Base-by-base conservation (phyloP, 2,888 invertebrate genomes). In the Meteorus cinctellus region DNA sequence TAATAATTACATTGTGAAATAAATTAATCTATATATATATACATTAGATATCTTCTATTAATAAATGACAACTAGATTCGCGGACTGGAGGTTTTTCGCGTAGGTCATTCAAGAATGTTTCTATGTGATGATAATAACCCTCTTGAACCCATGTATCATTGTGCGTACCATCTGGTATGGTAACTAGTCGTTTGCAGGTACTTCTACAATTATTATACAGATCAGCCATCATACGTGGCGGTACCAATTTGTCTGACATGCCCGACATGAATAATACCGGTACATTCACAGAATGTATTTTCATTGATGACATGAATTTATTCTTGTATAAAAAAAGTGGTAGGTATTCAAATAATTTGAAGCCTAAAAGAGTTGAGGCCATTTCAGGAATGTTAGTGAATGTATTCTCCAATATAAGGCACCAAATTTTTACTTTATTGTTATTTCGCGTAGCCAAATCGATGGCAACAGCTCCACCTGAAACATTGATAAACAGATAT, bases 361-460 rank as follows among this genome's bases (percentile, higher is more conserved):
- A 93, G 86, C 94, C 94, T 81, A 98, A 92, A 82, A 98, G 92
- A 78, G 95, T 94, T 83, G 93, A 93, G 24, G 97, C 97, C 94
- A 98, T 97, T 80, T 96, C 96, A 45, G 97, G 97, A 89, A 98
- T 96, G 88, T 96, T 96, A 4, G 97, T 97, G 86, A 98, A 98
- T 3, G 98, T 98, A 89, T 98, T 98, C 90, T 98, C 98, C 24
- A 98, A 93, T 81, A 98, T 93, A 79, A 97, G 90, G 82, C 96
- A 96, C 93, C 96, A 95, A 78, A 98, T 93, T 90, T 94, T 94
- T 83, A 93, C 93, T 55, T 93, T 92, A 89, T 96, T 96, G 81
- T 95, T 93, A 24, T 94, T 91, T 84, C 94, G 93, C 27, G 95
- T 93, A 1, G 96, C 95, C 77, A 97, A 91, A 90, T 97, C 96